Percentiles rank a stretch among this genome's conserved stretches.
phyloP scores from a whole-genome alignment of 2,888 invertebrate genomes.

The Dynastes grantii region DNA sequence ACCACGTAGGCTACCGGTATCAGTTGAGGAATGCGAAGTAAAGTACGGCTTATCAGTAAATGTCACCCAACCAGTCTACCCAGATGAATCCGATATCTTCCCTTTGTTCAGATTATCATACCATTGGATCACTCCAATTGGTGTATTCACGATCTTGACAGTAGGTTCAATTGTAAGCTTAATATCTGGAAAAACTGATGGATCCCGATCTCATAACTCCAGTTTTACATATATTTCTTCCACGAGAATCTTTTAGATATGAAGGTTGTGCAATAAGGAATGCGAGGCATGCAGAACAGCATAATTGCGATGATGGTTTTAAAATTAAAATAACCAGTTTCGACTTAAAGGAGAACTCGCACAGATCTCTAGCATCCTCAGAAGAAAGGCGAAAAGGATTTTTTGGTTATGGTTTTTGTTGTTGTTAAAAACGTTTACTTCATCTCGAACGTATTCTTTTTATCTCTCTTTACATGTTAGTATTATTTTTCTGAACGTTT shows the following conservation, averaged over 20 bases:
- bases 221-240: constrained; percentile 73
- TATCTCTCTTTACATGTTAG: constrained; percentile 33
- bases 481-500: constrained; percentile 32
- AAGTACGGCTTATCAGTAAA: constrained; percentile 61
- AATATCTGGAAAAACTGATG: constrained; percentile 74
- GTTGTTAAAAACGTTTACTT: constrained; percentile 26
- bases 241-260: constrained; percentile 52
- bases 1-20: constrained; percentile 74
- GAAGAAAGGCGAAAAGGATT: constrained; percentile 48
- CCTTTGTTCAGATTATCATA: constrained; percentile 86
- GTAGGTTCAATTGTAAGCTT: constrained; percentile 80
- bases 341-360: constrained; percentile 51
- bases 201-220: constrained; percentile 77
- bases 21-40: constrained; percentile 69
- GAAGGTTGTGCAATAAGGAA: constrained; percentile 51
- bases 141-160: constrained; percentile 77
- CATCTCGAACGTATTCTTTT: constrained; percentile 19
- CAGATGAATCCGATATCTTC: constrained; percentile 75
- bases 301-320: constrained; percentile 47
- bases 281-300: constrained; percentile 40
- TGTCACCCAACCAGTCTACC: constrained; percentile 67
- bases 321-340: constrained; percentile 45
- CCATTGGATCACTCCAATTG: constrained; percentile 87
- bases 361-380: constrained; percentile 45
- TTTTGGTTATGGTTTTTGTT: neutral